Conservation (phyloP, 53 echinoderm and acorn worm genomes). For the Paelopatides confundens region DNA sequence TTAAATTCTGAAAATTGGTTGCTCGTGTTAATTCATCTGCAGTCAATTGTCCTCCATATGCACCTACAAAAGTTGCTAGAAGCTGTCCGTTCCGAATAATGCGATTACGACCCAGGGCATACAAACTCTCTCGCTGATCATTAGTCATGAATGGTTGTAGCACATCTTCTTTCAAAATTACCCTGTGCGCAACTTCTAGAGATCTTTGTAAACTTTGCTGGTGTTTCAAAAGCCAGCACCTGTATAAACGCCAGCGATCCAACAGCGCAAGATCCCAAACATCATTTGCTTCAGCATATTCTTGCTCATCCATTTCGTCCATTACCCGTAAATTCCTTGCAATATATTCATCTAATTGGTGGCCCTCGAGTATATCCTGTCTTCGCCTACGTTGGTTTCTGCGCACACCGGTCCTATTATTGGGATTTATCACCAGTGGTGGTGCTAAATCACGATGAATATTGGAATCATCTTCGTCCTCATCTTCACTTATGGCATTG, state of each 20-base stretch:
- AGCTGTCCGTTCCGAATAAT: not conserved
- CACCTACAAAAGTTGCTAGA: not conserved
- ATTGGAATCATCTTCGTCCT: constrained; percentile 2
- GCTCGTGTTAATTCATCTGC: not conserved
- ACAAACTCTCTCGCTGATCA: not conserved
- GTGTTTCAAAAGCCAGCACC: constrained; percentile 53
- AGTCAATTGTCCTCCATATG: no score
- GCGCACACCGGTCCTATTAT: constrained; percentile 6
- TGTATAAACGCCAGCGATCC: constrained; percentile 77
- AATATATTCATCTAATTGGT: constrained; percentile 5
- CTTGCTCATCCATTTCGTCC: not conserved
- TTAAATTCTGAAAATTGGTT: not conserved
- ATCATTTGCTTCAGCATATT: not conserved
- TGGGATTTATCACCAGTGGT: constrained; percentile 27
- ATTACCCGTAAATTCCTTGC: not conserved
- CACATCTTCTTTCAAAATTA: not conserved
- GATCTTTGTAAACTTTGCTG: not conserved
- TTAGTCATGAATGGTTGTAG: not conserved
- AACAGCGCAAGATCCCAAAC: constrained; percentile 45
- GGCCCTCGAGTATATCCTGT: constrained; percentile 8
- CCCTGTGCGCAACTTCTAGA: not conserved
- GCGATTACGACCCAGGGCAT: not conserved
- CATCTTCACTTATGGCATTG: constrained; percentile 31
- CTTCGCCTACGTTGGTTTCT: not conserved
- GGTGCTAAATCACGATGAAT: constrained; percentile 6